Evolutionary conservation across 2,113 vertebrate genomes (phyloP).

Genomic region (Marcusenius ussheri): DNA sequence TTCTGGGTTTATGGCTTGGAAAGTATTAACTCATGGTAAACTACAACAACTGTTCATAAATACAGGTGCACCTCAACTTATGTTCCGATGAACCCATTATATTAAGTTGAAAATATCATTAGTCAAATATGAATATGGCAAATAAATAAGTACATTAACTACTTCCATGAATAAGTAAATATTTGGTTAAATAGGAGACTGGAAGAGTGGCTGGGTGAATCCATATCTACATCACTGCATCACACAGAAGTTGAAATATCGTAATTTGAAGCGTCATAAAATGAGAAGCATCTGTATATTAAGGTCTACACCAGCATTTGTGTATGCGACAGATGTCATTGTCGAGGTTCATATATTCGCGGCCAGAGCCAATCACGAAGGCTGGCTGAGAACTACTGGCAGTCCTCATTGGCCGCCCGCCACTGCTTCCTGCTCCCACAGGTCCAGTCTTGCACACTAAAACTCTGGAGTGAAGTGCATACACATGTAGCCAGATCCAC

Average conservation of each 20-base stretch:
- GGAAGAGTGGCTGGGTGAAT: background rate
- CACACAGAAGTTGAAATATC: background rate
- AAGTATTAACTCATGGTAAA: background rate
- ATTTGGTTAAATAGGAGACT: background rate
- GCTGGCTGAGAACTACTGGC: background rate
- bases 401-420: background rate
- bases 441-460: background rate
- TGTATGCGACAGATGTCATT: background rate
- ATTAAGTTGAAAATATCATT: background rate
- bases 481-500: background rate
- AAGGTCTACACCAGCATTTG: background rate
- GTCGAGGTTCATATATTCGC: background rate
- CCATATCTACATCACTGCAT: background rate
- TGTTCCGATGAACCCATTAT: background rate
- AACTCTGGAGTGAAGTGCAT: background rate
- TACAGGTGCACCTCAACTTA: background rate
- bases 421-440: background rate
- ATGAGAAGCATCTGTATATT: background rate
- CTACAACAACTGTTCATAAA: background rate
- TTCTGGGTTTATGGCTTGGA: background rate
- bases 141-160: background rate
- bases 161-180: background rate
- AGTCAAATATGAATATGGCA: background rate
- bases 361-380: background rate
- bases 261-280: background rate